Percentiles rank a stretch among this genome's conserved stretches.
phyloP scores from a whole-genome alignment of 2,797 vertebrate species.

The Tolypeutes matacus region DNA sequence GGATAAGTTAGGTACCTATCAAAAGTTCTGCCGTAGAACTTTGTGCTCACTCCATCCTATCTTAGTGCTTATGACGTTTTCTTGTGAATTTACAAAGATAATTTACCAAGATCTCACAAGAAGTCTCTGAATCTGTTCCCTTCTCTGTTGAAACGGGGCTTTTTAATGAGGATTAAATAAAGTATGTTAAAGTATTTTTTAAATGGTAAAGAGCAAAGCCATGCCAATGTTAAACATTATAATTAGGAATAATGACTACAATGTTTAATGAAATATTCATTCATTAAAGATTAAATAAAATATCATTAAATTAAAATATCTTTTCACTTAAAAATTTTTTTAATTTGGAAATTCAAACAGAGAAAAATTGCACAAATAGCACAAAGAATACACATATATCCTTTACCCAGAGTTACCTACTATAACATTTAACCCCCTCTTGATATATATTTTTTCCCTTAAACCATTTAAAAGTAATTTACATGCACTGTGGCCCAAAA shows the following conservation, averaged over 20 bases:
- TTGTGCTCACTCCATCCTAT: not conserved
- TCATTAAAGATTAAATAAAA: not conserved
- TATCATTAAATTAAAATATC: not conserved
- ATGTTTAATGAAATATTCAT: not conserved
- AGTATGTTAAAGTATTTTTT: not conserved
- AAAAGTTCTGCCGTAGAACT: not conserved
- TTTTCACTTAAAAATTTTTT: not conserved
- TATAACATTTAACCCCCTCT: not conserved
- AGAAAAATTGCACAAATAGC: not conserved
- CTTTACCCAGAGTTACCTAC: no score
- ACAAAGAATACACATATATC: not conserved
- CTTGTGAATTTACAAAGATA: not conserved
- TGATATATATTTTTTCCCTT: not conserved
- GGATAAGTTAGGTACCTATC: not conserved
- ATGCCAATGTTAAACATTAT: not conserved
- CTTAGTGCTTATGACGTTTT: not conserved
- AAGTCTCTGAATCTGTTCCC: not conserved
- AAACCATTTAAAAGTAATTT: not conserved
- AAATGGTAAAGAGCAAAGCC: not conserved
- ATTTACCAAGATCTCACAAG: not conserved
- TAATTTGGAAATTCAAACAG: conserved; percentile 22
- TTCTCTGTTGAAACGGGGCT: conserved; percentile 3
- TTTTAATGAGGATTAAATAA: conserved; percentile 1
- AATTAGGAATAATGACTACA: not conserved
- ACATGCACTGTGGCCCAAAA: not conserved